phyloP scores from a whole-genome alignment of 2,113 vertebrate genomes.

The Aepyceros melampus region DNA sequence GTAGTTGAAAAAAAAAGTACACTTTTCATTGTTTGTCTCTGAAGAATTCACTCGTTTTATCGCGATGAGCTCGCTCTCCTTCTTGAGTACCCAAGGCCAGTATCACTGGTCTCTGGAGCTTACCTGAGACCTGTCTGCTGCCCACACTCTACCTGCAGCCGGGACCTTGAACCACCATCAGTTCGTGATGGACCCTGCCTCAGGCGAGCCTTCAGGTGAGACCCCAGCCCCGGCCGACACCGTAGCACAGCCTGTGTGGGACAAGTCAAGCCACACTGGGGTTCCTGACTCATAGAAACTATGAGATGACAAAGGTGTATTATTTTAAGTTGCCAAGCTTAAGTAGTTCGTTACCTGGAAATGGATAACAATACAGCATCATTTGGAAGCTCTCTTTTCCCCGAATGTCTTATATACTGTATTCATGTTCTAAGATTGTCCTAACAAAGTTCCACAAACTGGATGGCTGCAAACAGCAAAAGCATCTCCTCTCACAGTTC shows the following conservation, averaged over 20 bases:
- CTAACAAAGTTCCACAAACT: not conserved
- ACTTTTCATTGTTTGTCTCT: not conserved
- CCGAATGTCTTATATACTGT: not conserved
- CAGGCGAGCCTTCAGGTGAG: not conserved
- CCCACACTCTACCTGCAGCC: not conserved
- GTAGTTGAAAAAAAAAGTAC: not conserved
- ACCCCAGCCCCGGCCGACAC: accelerated
- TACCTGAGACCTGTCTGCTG: too few relatives aligned
- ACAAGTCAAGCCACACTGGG: not conserved
- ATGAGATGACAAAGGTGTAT: not conserved
- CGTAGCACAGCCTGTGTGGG: not conserved
- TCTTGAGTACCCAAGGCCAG: not conserved
- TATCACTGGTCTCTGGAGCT: not conserved
- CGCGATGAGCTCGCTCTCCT: not conserved
- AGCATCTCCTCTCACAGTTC: not conserved
- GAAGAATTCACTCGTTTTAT: not conserved
- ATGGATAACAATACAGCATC: not conserved
- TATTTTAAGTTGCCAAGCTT: not conserved
- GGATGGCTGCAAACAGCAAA: not conserved
- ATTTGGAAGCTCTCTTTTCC: not conserved
- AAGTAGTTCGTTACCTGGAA: not conserved
- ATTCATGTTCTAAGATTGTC: not conserved
- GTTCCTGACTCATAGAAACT: not conserved
- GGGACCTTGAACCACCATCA: not conserved
- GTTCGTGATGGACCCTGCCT: accelerated